Evolutionary conservation across 1,140 invertebrate species (phyloP).

Genomic region (Orussus abietinus): DNA sequence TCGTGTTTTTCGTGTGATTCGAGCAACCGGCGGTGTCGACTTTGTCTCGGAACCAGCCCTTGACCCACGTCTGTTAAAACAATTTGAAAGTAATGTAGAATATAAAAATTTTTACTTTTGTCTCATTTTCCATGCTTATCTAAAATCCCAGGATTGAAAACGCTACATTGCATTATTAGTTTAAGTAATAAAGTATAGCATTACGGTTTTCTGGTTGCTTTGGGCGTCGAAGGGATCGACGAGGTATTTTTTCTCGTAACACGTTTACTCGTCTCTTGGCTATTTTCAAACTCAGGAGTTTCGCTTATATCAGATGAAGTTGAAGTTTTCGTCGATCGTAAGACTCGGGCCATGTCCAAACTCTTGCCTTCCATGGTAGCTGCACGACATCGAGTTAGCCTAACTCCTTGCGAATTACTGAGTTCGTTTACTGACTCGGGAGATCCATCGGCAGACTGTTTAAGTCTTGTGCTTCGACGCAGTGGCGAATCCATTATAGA

Average conservation of each 20-base stretch:
- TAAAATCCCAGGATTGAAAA: slow-evolving; percentile 3
- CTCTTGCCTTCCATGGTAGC: slow-evolving; percentile 13
- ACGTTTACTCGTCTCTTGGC: slow-evolving; percentile 15
- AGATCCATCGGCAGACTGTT: slow-evolving; percentile 14
- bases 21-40: slow-evolving; percentile 18
- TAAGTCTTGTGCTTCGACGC: slow-evolving; percentile 30
- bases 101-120: background rate
- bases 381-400: slow-evolving; percentile 14
- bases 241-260: slow-evolving; percentile 18
- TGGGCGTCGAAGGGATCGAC: slow-evolving; percentile 19
- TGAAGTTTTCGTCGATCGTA: slow-evolving; percentile 27
- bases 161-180: slow-evolving; percentile 6
- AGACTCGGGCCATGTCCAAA: slow-evolving; percentile 14
- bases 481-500: slow-evolving; percentile 26
- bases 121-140: background rate
- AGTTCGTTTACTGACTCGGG: slow-evolving; percentile 25
- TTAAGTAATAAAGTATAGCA: background rate
- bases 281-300: slow-evolving; percentile 14
- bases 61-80: slow-evolving; percentile 18
- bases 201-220: slow-evolving; percentile 6
- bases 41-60: slow-evolving; percentile 38
- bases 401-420: background rate
- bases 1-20: slow-evolving; percentile 28
- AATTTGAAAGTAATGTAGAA: background rate
- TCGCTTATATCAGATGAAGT: slow-evolving; percentile 27